These are phyloP conservation scores for Alloscopus bannaensis DNA, from an alignment of 2,888 invertebrate species.

Conservation along the genomic window DNA sequence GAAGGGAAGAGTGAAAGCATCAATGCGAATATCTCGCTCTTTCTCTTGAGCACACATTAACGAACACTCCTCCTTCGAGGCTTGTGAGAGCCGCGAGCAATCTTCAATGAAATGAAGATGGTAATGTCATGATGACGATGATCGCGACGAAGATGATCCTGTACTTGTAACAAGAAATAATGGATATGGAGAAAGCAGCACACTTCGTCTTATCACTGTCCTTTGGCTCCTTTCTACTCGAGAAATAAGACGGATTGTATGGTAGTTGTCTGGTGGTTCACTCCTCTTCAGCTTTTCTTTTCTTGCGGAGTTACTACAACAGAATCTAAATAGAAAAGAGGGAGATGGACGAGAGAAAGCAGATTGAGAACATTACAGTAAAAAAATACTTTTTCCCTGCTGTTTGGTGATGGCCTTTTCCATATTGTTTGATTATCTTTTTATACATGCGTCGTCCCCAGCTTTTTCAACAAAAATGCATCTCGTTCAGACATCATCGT, in stretches of 20 bases:
- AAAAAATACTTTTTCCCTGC: not conserved
- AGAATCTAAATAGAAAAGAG: too few relatives aligned
- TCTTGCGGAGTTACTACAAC: too few relatives aligned
- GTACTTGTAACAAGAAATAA: constrained; percentile 54
- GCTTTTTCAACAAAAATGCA: constrained; percentile 27
- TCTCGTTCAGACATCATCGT: not conserved
- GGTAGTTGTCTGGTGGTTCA: too few relatives aligned
- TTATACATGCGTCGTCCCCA: too few relatives aligned
- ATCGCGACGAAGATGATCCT: constrained; percentile 36
- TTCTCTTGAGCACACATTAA: constrained; percentile 11
- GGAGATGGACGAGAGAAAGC: too few relatives aligned
- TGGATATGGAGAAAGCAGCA: constrained; percentile 23
- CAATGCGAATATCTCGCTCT: too few relatives aligned
- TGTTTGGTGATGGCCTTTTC: constrained; percentile 16
- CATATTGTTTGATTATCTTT: constrained; percentile 63
- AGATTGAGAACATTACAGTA: too few relatives aligned
- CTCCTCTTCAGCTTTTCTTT: too few relatives aligned
- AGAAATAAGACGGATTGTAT: too few relatives aligned
- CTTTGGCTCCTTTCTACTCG: constrained; percentile 1
- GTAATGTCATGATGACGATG: constrained; percentile 54
- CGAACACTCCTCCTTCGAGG: not conserved
- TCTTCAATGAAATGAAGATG: constrained; percentile 59
- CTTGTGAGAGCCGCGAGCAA: constrained; percentile 41
- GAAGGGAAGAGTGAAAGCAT: too few relatives aligned
- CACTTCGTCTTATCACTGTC: too few relatives aligned